Conservation (phyloP, 2,888 invertebrate genomes). For the Folsomia manolachei region DNA sequence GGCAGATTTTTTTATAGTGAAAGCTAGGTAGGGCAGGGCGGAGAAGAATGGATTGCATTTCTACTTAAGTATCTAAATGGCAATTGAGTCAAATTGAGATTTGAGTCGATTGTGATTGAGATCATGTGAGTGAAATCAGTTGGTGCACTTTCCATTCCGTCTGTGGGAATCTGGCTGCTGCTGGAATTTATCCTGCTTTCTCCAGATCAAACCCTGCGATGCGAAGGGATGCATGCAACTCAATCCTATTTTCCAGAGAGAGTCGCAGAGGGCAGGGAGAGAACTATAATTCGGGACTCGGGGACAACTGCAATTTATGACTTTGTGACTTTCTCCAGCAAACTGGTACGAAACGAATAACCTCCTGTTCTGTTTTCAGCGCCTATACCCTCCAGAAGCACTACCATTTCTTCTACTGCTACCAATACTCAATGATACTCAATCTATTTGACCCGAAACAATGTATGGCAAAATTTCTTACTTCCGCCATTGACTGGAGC, state of each 20-base stretch:
- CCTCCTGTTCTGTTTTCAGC: background rate
- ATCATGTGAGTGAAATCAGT: background rate
- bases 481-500: background rate
- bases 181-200: no score
- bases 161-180: background rate
- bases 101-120: background rate
- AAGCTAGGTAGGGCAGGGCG: no score
- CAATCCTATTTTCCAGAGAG: background rate
- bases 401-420: background rate
- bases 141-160: background rate
- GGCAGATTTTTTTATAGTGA: no score
- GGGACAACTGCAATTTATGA: constrained; percentile 46
- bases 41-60: constrained; percentile 11
- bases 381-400: background rate
- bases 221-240: no score
- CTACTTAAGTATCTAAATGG: constrained; percentile 5
- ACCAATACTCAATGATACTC: background rate
- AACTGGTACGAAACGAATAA: no score
- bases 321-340: constrained; percentile 25
- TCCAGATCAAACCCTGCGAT: no score
- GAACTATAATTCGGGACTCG: no score
- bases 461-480: background rate
- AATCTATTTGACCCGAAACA: background rate
- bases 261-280: background rate
- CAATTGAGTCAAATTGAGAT: constrained; percentile 8